phyloP scores from a whole-genome alignment of 2,797 vertebrate species.

The Coregonus suidteri region DNA sequence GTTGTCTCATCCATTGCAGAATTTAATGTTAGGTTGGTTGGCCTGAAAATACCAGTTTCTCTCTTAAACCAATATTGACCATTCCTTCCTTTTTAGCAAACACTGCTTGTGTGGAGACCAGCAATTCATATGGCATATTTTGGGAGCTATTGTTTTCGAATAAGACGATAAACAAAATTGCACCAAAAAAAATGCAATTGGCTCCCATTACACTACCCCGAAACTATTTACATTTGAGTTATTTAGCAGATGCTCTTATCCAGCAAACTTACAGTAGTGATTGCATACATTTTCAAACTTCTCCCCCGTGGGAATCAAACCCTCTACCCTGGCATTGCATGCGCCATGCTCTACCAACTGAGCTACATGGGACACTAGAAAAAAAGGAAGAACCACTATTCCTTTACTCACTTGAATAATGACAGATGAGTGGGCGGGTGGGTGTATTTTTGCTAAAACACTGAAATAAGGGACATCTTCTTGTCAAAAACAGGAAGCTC shows the following conservation, averaged over 20 bases:
- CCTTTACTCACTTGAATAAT: slow-evolving; percentile 23
- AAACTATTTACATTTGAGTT: slow-evolving; percentile 26
- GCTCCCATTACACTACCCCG: slow-evolving; percentile 11
- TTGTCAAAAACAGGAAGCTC: slow-evolving; percentile 31
- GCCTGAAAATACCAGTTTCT: slow-evolving; percentile 15
- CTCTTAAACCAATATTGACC: slow-evolving; percentile 34
- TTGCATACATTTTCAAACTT: no score
- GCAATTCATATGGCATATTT: slow-evolving; percentile 35
- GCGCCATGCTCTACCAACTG: no score
- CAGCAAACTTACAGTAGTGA: no score
- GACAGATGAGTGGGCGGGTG: slow-evolving; percentile 6
- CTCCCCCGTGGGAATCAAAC: no score
- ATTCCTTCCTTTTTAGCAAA: slow-evolving; percentile 44
- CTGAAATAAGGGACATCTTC: slow-evolving; percentile 33
- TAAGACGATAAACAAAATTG: slow-evolving; percentile 26
- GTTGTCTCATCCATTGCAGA: slow-evolving; percentile 42
- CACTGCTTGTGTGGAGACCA: slow-evolving; percentile 21
- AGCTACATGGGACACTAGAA: no score
- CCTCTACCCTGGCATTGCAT: no score
- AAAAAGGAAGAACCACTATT: slow-evolving; percentile 28
- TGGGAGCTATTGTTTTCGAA: slow-evolving; percentile 46
- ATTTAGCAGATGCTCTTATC: slow-evolving; percentile 10
- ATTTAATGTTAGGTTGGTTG: slow-evolving; percentile 52
- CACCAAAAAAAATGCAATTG: no score
- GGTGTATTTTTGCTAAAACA: slow-evolving; percentile 29